phyloP scores from a whole-genome alignment of 2,888 invertebrate genomes.

The Agonopterix alstromeriana region DNA sequence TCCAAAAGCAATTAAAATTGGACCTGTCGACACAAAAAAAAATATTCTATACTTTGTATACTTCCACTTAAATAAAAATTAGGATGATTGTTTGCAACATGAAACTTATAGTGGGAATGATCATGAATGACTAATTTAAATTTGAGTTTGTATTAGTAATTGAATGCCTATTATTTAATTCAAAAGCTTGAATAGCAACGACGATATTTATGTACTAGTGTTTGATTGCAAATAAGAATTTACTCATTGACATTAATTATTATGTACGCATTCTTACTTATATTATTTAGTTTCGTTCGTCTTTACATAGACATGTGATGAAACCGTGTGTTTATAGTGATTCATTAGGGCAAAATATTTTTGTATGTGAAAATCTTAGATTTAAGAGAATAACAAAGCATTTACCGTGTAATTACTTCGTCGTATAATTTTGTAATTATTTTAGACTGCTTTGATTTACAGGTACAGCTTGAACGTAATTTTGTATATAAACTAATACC shows the following conservation, averaged over 20 bases:
- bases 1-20: too few relatives aligned
- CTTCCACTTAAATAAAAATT: too few relatives aligned
- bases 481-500: conserved; percentile 55
- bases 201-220: not conserved
- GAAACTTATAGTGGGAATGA: too few relatives aligned
- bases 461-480: conserved; percentile 56
- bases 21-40: too few relatives aligned
- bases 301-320: conserved; percentile 19
- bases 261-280: not conserved
- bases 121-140: too few relatives aligned
- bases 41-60: too few relatives aligned
- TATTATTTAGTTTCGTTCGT: conserved; percentile 11
- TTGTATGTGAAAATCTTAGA: conserved; percentile 63
- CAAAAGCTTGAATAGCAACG: not conserved
- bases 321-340: conserved; percentile 55
- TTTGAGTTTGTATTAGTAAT: too few relatives aligned
- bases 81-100: too few relatives aligned
- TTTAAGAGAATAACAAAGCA: conserved; percentile 55
- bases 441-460: conserved; percentile 67
- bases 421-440: conserved; percentile 35
- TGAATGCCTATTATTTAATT: not conserved
- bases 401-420: conserved; percentile 42
- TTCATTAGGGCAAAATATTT: conserved; percentile 67
- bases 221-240: not conserved
- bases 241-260: not conserved